These are phyloP conservation scores for Albula glossodonta DNA, from an alignment of 2,113 vertebrate genomes.

Conservation along the genomic window DNA sequence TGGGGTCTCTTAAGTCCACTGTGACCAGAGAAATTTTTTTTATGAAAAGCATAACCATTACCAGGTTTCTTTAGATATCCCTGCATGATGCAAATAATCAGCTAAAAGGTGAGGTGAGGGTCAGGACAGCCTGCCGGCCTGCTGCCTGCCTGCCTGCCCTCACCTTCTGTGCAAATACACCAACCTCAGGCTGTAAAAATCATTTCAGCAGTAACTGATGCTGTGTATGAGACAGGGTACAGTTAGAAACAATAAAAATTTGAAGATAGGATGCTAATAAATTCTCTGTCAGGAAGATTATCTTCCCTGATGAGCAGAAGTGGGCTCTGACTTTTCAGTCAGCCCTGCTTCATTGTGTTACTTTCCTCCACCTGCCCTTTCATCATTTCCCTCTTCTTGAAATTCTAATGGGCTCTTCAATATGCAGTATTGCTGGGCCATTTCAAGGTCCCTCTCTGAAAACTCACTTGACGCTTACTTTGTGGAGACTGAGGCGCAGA, in stretches of 20 bases:
- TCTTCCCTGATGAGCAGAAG: neutral
- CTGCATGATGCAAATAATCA: too few relatives aligned
- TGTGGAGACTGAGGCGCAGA: neutral
- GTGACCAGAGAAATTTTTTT: too few relatives aligned
- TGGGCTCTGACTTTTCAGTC: neutral
- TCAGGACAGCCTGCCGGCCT: too few relatives aligned
- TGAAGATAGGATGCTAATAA: neutral
- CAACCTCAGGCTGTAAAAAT: neutral
- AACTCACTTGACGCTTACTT: neutral
- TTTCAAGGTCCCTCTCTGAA: neutral
- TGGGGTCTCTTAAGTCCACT: too few relatives aligned
- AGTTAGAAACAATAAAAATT: neutral
- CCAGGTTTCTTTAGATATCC: too few relatives aligned
- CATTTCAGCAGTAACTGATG: neutral
- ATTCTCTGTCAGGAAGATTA: neutral
- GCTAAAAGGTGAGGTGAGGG: too few relatives aligned
- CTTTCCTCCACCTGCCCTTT: neutral
- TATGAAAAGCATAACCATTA: too few relatives aligned
- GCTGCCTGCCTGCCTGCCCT: too few relatives aligned
- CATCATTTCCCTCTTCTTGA: neutral
- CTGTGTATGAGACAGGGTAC: neutral
- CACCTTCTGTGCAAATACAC: too few relatives aligned
- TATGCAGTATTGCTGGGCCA: neutral
- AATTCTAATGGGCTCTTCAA: conserved; percentile 22
- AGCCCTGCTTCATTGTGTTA: neutral